Evolutionary conservation across 1,140 invertebrate genomes (phyloP), one percentile per base, ranked within the genome.

Genomic region (Tetranychus urticae): DNA sequence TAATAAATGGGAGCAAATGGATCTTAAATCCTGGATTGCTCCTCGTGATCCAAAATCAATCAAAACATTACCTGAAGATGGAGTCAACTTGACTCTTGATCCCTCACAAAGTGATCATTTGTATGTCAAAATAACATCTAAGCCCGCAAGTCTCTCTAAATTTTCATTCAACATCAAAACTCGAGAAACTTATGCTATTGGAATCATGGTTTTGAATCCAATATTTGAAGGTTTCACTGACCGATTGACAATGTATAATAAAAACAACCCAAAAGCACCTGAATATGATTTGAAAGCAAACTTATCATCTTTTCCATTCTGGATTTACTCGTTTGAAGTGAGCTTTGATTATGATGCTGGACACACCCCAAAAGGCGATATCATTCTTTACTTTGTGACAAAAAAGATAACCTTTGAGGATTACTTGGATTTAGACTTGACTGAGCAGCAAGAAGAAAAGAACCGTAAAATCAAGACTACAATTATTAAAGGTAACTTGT

Each of bases 21-120:
- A 96, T 76, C 78, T 96, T 57, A 82, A 87, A 8, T 87, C 88
- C 1, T 94, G 91, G 91, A 86, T 91, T 66, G 59, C 62, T 7
- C 57, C 63, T 8, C 63, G 62, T 7, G 65, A 68, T 54, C 58
- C 48, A 50, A 60, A 60, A 47, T 56, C 33, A 14, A 14, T 56
- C 34, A 14, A 36, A 14, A 56, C 34, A 56, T 12, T 56, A 37
- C 55, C 55, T 12, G 37, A 45, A 23, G n/a, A 45, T 35, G 33
- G 37, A 2, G 46, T 1, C 12, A 48, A 10, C 31, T 14, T 59
- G 3, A 23, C 6, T 31, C 34, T 59, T 8, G 58, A 59, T 68
- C 69, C 14, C 63, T 66, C 31, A 66, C 64, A 8, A 61, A 64
- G 12, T 67, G 68, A 35, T 65, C 69, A 12, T 42, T 47, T 39